phyloP scores from a whole-genome alignment of 2,888 invertebrate genomes.

The Phalera bucephala region DNA sequence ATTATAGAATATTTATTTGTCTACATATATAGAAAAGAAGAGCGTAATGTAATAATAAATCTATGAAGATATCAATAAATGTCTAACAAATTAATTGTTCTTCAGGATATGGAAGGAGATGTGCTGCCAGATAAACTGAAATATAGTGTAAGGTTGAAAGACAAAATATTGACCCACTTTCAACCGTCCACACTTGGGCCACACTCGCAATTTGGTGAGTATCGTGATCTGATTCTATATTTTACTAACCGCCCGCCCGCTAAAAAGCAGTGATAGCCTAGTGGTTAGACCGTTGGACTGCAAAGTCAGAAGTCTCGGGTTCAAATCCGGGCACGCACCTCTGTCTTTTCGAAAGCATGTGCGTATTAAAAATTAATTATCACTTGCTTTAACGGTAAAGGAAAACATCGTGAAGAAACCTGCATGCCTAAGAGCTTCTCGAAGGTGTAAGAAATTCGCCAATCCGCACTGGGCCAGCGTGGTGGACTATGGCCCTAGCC shows the following conservation, averaged over 20 bases:
- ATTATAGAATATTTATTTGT: too few species aligned
- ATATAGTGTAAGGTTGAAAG: conserved; percentile 71
- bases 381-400: too few species aligned
- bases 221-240: neutral
- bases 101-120: conserved; percentile 37
- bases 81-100: neutral
- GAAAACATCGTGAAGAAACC: too few species aligned
- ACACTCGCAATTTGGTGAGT: conserved; percentile 53
- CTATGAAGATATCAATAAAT: neutral
- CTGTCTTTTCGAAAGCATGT: neutral
- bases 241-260: too few species aligned
- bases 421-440: too few species aligned
- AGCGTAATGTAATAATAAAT: too few species aligned
- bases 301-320: neutral
- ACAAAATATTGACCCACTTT: conserved; percentile 50
- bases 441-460: too few species aligned
- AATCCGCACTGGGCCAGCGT: too few species aligned
- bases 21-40: too few species aligned
- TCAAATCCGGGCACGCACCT: neutral
- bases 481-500: too few species aligned
- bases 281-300: neutral
- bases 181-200: conserved; percentile 42
- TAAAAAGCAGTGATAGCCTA: neutral
- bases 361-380: too few species aligned
- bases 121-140: conserved; percentile 45